Base-by-base conservation (phyloP, 2,888 invertebrate species). In the Chrysolina haemoptera region DNA sequence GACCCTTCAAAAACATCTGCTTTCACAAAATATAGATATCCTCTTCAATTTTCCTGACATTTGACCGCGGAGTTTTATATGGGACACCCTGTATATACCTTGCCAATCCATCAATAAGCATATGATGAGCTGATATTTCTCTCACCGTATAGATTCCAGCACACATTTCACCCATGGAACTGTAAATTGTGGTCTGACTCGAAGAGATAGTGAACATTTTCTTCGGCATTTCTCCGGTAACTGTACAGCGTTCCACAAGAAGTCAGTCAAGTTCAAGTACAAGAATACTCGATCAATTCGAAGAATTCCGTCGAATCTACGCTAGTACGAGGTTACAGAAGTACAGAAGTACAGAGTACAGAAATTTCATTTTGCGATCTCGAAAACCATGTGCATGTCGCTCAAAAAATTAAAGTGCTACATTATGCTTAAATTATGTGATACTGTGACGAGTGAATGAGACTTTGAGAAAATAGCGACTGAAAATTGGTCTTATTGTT, bases 391-490 rank as follows among this genome's bases (percentile, higher is more conserved):
- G 82, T 82, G 82, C 53, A 76, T 80, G 76, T 75, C 78, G 72
- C 74, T 83, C 71, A 80, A 80, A 69, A 84, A 82, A 71, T 71
- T 84, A 14, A 78, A 79, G 76, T 82, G 81, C 75, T 85, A 81
- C 46, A 84, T 84, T 72, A 83, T 84, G 81, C 75, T 84, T 12
- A 84, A 85, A 73, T 78, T 83, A 68, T 80, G 79, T 63, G 63
- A 72, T 46, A 41, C 27, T 46, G 48, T 59, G 22, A 20, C 10
- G 16, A 59, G 20, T 9, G n/a, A 62, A 16, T 48, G 12, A 68
- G 22, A 46, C 43, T 18, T 16, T 73, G 22, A 50, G 50, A 68
- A 46, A 16, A 22, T n/a, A n/a, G n/a, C 27, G n/a, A 59, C 35
- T 59, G 59, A 0, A 16, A 8, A n/a, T 59, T 11, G 18, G 20